Conservation (phyloP, 2,113 vertebrate genomes). For the Atractosteus spatula region DNA sequence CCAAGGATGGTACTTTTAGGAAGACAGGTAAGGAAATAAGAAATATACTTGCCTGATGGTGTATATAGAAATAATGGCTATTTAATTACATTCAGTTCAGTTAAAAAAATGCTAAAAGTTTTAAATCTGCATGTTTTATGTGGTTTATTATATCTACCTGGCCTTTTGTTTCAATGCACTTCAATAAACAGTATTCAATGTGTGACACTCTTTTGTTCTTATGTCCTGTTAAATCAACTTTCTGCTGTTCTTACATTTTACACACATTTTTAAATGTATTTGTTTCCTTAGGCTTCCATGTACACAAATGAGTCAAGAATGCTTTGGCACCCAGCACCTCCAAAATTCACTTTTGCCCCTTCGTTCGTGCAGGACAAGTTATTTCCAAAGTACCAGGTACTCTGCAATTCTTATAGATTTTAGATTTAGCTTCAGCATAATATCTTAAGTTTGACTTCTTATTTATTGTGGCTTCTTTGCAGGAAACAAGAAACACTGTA, state of each 20-base stretch:
- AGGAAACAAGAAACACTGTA: slow-evolving; percentile 13
- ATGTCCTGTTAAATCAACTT: not conserved
- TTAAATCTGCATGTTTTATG: not conserved
- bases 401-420: not conserved
- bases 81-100: too few relatives aligned
- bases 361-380: slow-evolving; percentile 59
- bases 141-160: too few relatives aligned
- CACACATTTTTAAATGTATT: not conserved
- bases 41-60: too few relatives aligned
- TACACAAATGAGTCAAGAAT: slow-evolving; percentile 57
- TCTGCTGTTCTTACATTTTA: not conserved
- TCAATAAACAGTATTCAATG: too few relatives aligned
- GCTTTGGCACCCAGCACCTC: slow-evolving; percentile 64
- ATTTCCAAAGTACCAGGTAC: slow-evolving; percentile 71
- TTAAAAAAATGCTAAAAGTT: not conserved
- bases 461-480: slow-evolving; percentile 9
- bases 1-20: slow-evolving; percentile 53
- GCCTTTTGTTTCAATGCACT: too few relatives aligned
- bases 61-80: too few relatives aligned
- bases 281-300: slow-evolving; percentile 45
- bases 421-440: not conserved
- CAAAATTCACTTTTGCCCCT: slow-evolving; percentile 65
- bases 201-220: not conserved
- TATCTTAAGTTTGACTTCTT: too few relatives aligned
- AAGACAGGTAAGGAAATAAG: slow-evolving; percentile 52